phyloP scores from a whole-genome alignment of 2,113 vertebrate species.

The Mellivora capensis region DNA sequence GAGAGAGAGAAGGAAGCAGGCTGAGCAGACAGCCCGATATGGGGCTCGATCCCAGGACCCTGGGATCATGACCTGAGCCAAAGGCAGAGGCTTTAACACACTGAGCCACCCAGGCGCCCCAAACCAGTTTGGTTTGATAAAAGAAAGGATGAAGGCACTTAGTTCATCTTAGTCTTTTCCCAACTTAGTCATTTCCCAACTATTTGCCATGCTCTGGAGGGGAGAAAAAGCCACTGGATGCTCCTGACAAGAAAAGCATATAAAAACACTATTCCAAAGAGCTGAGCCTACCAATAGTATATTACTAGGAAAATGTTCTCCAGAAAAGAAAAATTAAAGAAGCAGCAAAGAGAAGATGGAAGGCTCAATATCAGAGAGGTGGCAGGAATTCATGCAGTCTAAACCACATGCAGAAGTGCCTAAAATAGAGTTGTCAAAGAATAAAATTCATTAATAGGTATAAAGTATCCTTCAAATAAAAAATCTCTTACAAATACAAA shows the following conservation, averaged over 20 bases:
- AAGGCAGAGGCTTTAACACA: too few species aligned
- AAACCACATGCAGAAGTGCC: not conserved
- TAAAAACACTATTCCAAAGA: not conserved
- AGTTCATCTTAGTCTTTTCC: not conserved
- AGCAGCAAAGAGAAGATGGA: not conserved
- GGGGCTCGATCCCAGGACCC: too few species aligned
- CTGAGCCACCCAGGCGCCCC: too few species aligned
- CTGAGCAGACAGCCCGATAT: too few species aligned
- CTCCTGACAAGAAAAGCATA: not conserved
- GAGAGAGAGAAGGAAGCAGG: too few species aligned
- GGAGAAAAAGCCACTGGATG: not conserved
- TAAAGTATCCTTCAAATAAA: not conserved
- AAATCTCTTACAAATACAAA: not conserved
- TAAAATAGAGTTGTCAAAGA: not conserved
- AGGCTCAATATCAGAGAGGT: not conserved
- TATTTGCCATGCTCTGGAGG: not conserved
- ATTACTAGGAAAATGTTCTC: not conserved
- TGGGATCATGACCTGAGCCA: too few species aligned
- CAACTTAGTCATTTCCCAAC: not conserved
- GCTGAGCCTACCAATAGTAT: not conserved
- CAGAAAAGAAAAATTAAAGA: not conserved
- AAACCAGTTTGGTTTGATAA: not conserved
- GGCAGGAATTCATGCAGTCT: not conserved
- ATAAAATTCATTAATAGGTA: not conserved
- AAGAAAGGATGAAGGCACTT: not conserved